Evolutionary conservation across 1,140 invertebrate species (phyloP), one percentile per base, ranked within the genome.

Genomic region (Tetraneura akinire): DNA sequence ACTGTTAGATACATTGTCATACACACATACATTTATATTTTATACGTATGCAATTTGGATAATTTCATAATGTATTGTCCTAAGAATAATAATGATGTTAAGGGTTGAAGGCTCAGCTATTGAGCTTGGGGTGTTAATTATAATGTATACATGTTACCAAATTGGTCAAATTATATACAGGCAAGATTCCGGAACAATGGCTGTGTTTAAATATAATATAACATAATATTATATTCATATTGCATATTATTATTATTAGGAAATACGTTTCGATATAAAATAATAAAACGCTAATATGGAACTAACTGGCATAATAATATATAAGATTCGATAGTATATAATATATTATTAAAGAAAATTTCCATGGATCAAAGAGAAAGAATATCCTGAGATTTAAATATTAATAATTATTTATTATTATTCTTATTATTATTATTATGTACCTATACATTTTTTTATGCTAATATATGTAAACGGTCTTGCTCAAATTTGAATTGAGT

Each of bases 401-500:
- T 62, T 62, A 32, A 10, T 10, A 64, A 32, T 37, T 37, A n/a
- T 32, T 10, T 47, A 13, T 64, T 37, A 5, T 64, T 9, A 37
- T 37, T 64, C 3, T 37, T 9, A 60, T 16, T n/a, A n/a, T n/a
- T n/a, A n/a, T n/a, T 18, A 60, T 18, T 16, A 60, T 60, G 18
- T 18, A 60, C 13, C 6, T 6, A 21, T 55, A 21, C n/a, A 60
- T 29, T 18, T n/a, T 16, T 16, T 29, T 60, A 6, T 26, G 45
- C n/a, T 68, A 37, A 68, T 68, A 68, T 68, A 45, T 9, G 32
- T 60, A 60, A 13, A 26, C 37, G 21, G 21, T 45, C 45, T 68
- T 68, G 66, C 66, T 68, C 66, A 68, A 68, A 47, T 9, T 16
- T 9, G 66, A 21, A 47, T 68, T 68, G 64, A 68, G 64, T 26